Evolutionary conservation across 2,888 invertebrate species (phyloP).

Genomic region (Drosophila prolongata): DNA sequence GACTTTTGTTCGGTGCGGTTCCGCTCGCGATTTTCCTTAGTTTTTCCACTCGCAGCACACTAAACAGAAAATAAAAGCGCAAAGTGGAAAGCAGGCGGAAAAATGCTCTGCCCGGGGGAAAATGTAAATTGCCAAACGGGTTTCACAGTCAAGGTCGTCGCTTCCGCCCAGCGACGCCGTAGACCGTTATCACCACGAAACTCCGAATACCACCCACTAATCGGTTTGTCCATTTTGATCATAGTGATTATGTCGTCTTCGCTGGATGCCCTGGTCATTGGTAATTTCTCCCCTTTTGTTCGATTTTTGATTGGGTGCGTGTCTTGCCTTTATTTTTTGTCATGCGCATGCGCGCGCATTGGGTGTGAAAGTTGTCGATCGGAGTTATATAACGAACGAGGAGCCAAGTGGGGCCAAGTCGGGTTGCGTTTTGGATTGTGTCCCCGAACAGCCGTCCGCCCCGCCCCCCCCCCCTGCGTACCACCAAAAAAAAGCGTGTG

Average conservation of each 20-base stretch:
- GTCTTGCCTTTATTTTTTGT: constrained; percentile 40
- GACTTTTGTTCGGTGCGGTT: constrained; percentile 31
- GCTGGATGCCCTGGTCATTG: constrained; percentile 68
- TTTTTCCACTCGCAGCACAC: constrained; percentile 24
- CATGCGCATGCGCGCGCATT: constrained; percentile 52
- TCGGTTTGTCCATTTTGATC: constrained; percentile 41
- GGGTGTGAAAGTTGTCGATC: constrained; percentile 80
- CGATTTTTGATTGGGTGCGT: constrained; percentile 56
- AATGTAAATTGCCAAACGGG: constrained; percentile 70
- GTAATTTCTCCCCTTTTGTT: constrained; percentile 70
- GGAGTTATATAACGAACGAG: constrained; percentile 66
- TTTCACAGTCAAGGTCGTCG: constrained; percentile 82
- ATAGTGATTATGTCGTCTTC: constrained; percentile 64
- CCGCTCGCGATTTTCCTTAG: constrained; percentile 22
- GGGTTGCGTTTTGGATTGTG: constrained; percentile 11
- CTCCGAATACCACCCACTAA: constrained; percentile 21
- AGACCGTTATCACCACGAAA: constrained; percentile 51
- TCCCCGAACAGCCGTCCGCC: background rate
- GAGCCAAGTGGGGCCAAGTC: constrained; percentile 29
- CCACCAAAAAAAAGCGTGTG: constrained; percentile 47
- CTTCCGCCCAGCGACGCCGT: constrained; percentile 48
- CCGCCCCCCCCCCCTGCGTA: background rate
- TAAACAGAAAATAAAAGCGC: constrained; percentile 7
- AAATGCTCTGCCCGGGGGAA: constrained; percentile 64
- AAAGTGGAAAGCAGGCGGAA: constrained; percentile 54